These are phyloP conservation scores for Tribolium castaneum DNA, from an alignment of 1,140 invertebrate genomes.

Conservation along the genomic window DNA sequence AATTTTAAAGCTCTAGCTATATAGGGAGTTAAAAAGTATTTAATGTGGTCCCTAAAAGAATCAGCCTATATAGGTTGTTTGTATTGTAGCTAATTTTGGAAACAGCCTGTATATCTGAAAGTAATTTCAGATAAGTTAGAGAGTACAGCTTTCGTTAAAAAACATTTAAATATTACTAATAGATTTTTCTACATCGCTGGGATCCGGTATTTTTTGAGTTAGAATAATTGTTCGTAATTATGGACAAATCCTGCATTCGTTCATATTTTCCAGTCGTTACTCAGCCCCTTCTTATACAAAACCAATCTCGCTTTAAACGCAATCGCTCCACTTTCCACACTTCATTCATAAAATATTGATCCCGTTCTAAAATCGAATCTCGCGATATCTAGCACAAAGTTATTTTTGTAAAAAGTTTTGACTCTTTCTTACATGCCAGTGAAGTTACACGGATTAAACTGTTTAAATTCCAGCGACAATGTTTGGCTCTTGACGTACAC, in stretches of 20 bases:
- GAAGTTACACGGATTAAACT: neutral
- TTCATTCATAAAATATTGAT: conserved; percentile 57
- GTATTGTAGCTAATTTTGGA: too few relatives aligned
- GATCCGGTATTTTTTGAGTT: too few relatives aligned
- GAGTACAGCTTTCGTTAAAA: too few relatives aligned
- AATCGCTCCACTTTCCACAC: conserved; percentile 20
- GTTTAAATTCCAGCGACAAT: neutral
- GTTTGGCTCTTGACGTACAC: neutral
- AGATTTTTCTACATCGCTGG: too few relatives aligned
- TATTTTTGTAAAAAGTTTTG: neutral
- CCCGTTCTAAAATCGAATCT: conserved; percentile 53
- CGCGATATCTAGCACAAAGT: neutral
- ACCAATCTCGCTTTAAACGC: conserved; percentile 38
- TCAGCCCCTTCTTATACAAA: conserved; percentile 26
- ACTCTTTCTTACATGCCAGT: neutral
- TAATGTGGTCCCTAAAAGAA: too few relatives aligned
- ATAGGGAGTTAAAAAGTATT: too few relatives aligned
- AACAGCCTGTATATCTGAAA: too few relatives aligned
- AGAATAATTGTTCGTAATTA: too few relatives aligned
- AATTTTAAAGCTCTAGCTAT: too few relatives aligned
- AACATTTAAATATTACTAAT: too few relatives aligned
- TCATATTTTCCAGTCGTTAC: conserved; percentile 34
- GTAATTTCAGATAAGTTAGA: too few relatives aligned
- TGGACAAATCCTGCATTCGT: neutral
- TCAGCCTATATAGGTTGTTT: too few relatives aligned